phyloP scores from a whole-genome alignment of 53 echinoderm and acorn worm species.

The Zoroaster sp. region DNA sequence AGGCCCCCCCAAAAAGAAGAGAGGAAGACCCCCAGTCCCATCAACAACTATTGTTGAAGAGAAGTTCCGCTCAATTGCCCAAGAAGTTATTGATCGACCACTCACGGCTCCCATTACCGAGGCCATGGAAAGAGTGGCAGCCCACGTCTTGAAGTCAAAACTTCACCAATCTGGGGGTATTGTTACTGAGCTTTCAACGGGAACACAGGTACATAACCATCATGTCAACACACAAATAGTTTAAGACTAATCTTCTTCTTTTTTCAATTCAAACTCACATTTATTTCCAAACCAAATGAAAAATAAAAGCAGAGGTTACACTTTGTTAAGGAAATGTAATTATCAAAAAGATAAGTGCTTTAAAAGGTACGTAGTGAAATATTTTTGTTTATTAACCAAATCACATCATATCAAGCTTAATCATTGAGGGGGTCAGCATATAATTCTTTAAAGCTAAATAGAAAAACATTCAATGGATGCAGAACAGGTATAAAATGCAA shows the following conservation, averaged over 20 bases:
- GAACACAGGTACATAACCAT: not conserved
- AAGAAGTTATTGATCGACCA: not conserved
- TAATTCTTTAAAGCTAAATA: no score
- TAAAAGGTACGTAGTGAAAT: no score
- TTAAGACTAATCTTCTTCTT: not conserved
- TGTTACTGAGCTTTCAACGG: not conserved
- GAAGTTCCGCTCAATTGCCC: not conserved
- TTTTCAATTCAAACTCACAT: no score
- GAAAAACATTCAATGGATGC: no score
- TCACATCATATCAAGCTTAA: not conserved
- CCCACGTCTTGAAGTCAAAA: not conserved
- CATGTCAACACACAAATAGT: not conserved
- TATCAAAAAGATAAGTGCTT: no score
- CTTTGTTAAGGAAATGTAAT: no score
- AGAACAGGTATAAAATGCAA: no score
- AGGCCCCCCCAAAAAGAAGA: conserved; percentile 10
- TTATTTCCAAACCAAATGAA: no score
- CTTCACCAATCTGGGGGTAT: not conserved
- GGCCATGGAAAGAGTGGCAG: not conserved
- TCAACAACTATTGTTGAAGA: not conserved
- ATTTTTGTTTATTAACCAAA: no score
- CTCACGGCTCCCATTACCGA: conserved; percentile 7
- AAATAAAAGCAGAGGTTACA: no score
- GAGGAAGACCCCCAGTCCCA: conserved; percentile 16
- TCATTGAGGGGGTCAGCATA: not conserved